Evolutionary conservation across 1,140 invertebrate species (phyloP).

Genomic region (Thaumatotibia leucotreta): DNA sequence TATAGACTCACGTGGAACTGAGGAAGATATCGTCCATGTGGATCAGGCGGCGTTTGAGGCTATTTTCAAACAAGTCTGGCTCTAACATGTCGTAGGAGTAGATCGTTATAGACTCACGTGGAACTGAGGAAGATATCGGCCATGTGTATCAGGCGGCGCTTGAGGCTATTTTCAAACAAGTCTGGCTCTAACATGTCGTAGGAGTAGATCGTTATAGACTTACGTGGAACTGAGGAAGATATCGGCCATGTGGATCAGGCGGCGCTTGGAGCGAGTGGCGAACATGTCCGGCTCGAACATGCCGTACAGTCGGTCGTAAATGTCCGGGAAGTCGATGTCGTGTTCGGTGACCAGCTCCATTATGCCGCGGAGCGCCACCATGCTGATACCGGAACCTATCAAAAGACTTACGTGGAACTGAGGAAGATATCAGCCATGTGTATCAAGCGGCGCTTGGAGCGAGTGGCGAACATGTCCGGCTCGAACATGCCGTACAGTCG

Average conservation of each 20-base stretch:
- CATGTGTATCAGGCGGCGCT: slow-evolving; percentile 90
- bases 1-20: slow-evolving; percentile 89
- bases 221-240: slow-evolving; percentile 95
- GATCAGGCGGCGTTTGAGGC: slow-evolving; percentile 91
- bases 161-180: slow-evolving; percentile 95
- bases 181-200: too few relatives aligned
- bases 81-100: background rate
- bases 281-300: slow-evolving; percentile 93
- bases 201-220: too few relatives aligned
- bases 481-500: too few relatives aligned
- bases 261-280: too few relatives aligned
- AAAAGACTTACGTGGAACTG: too few relatives aligned
- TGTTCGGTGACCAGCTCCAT: slow-evolving; percentile 93
- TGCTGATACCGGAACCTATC: slow-evolving; percentile 91
- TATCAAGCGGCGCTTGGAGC: too few relatives aligned
- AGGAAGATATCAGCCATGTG: too few relatives aligned
- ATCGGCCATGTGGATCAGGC: slow-evolving; percentile 92
- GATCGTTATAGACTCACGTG: slow-evolving; percentile 82
- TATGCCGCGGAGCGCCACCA: slow-evolving; percentile 95
- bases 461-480: too few relatives aligned
- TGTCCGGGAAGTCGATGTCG: slow-evolving; percentile 97
- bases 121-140: slow-evolving; percentile 94
- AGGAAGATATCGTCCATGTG: slow-evolving; percentile 94
- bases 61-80: slow-evolving; percentile 84
- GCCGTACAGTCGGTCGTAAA: slow-evolving; percentile 95